Evolutionary conservation across 35 echinoderm and acorn worm genomes (phyloP).

Genomic region (Apostichopus japonicus): DNA sequence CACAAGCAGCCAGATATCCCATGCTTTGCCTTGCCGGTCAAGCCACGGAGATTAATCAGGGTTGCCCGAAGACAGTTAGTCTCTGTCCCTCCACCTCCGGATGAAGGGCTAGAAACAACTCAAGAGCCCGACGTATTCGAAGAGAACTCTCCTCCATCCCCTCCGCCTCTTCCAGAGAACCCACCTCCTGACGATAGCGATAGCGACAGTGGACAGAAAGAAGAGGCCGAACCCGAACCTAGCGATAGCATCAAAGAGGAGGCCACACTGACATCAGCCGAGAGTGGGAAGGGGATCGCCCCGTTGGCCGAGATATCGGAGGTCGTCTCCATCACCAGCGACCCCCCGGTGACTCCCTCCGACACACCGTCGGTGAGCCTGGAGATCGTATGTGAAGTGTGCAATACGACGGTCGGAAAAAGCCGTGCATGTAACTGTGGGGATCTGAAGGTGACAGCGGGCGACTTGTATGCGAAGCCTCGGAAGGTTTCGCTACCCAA

Average conservation of each 20-base stretch:
- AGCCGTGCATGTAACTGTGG: conserved; percentile 83
- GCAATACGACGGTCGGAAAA: conserved; percentile 74
- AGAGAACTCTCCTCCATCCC: neutral
- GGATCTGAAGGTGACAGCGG: conserved; percentile 65
- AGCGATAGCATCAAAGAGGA: neutral
- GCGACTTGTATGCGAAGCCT: conserved; percentile 18
- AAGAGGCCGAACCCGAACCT: neutral
- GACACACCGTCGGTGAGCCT: conserved; percentile 86
- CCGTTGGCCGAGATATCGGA: conserved; percentile 88
- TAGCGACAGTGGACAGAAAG: conserved; percentile 33
- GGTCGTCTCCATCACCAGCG: conserved; percentile 72
- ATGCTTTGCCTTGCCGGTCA: conserved; percentile 78
- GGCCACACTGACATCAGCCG: conserved; percentile 1
- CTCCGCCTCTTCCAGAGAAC: conserved; percentile 12
- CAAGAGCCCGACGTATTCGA: conserved; percentile 26
- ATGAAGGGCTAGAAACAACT: conserved; percentile 52
- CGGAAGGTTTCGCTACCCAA: neutral
- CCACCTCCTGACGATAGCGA: conserved; percentile 54
- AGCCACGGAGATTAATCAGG: conserved; percentile 76
- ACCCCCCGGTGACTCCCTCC: conserved; percentile 62
- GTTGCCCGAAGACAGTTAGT: conserved; percentile 59
- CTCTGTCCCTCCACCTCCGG: conserved; percentile 32
- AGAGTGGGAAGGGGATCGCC: conserved; percentile 49
- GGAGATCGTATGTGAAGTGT: conserved; percentile 90
- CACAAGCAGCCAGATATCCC: conserved; percentile 91